Evolutionary conservation across 2,888 invertebrate species (phyloP), one percentile per base, ranked within the genome.

Genomic region (Nemoura dubitans): DNA sequence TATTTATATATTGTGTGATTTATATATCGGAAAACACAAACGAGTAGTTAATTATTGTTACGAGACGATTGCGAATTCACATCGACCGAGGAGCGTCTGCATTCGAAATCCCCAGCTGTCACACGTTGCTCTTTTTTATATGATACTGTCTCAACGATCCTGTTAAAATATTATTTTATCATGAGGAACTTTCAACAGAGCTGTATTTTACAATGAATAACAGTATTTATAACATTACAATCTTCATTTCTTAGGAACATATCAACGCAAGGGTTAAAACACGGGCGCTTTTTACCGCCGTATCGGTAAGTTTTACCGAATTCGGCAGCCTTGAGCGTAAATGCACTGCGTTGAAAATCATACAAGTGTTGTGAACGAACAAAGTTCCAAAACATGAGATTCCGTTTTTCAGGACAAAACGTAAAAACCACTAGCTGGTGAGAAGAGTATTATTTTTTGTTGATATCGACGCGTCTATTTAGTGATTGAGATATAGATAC

Each of bases 121-220:
- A 7, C 59, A 59, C 59, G 59, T 21, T 59, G 59, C 59, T 7
- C n/a, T 59, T 59, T 59, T 36, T 21, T 21, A 59, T 59, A 59
- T 2, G 21, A 59, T 59, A 59, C 59, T 36, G 59, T 59, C 59
- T 59, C 59, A 59, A 10, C 59, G 59, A 59, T 59, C 14, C 59
- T 59, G 59, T 81, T 29, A 81, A 81, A 81, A 81, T 81, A 81
- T 81, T 81, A 81, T 81, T 81, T 81, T 81, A 81, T 30, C 81
- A 29, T 29, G 81, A 81, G 81, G 81, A 81, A 81, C 81, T 81
- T 81, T 59, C 59, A 59, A 59, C 59, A 59, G 59, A 59, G 59
- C 14, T 59, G 59, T 21, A 59, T 21, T 59, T 36, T 59, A 59
- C 14, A 59, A 59, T 59, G 59, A 59, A 59, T 59, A 59, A 59